Conservation (phyloP, 2,888 invertebrate species). For the Digitonthophagus gazella region DNA sequence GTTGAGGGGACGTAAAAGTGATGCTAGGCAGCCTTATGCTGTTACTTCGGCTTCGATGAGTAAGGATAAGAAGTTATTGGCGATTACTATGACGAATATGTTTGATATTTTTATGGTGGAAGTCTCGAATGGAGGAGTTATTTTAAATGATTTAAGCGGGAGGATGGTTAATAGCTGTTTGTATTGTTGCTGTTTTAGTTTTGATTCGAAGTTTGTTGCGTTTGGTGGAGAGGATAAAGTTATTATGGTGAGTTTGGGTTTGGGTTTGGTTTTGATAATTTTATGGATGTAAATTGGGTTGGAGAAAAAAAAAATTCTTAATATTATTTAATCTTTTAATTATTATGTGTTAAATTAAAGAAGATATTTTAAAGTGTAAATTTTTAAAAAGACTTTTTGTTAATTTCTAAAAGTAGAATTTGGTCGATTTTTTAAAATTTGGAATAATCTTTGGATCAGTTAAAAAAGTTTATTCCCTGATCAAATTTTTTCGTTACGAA, state of each 20-base stretch:
- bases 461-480: no score
- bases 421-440: no score
- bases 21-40: slow-evolving; percentile 13
- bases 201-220: slow-evolving; percentile 60
- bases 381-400: no score
- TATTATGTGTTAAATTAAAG: no score
- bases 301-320: no score
- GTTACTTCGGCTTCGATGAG: slow-evolving; percentile 35
- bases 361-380: no score
- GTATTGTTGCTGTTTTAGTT: slow-evolving; percentile 46
- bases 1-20: slow-evolving; percentile 30
- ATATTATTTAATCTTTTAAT: no score
- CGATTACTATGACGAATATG: slow-evolving; percentile 33
- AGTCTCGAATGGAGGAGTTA: not conserved
- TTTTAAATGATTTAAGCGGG: slow-evolving; percentile 21
- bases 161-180: slow-evolving; percentile 30
- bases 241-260: slow-evolving; percentile 56
- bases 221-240: slow-evolving; percentile 63
- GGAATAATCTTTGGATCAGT: no score
- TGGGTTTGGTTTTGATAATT: slow-evolving; percentile 13
- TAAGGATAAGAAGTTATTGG: slow-evolving; percentile 31
- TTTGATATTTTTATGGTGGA: slow-evolving; percentile 32
- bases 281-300: no score
- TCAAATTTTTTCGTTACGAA: no score
- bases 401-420: no score